phyloP scores from a whole-genome alignment of 2,797 vertebrate genomes.

The Acanthopagrus latus region DNA sequence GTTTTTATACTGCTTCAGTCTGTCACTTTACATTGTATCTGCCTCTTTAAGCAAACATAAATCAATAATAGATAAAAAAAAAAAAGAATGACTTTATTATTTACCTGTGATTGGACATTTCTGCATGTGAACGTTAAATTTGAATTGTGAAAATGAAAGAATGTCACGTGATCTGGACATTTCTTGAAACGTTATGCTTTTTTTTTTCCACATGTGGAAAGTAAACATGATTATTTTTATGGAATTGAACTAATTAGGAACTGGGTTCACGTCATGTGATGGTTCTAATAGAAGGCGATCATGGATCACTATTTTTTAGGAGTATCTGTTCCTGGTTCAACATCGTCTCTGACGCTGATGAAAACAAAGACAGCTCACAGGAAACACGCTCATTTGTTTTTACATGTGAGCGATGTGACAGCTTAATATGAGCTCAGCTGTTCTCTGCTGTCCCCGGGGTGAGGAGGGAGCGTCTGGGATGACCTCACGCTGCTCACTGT shows the following conservation, averaged over 20 bases:
- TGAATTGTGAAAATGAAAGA: too few species aligned
- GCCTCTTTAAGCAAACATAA: too few species aligned
- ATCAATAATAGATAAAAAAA: too few species aligned
- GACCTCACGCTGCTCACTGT: constrained; percentile 29
- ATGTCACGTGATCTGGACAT: too few species aligned
- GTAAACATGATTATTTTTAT: background rate
- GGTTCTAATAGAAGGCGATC: background rate
- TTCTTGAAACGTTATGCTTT: too few species aligned
- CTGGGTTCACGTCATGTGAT: background rate
- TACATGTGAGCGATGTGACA: constrained; percentile 36
- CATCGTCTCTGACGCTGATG: background rate
- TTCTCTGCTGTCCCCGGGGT: constrained; percentile 36
- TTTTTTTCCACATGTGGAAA: too few species aligned
- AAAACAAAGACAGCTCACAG: constrained; percentile 38
- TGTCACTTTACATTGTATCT: too few species aligned
- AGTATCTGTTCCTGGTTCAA: background rate
- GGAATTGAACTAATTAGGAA: background rate
- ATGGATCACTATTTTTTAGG: background rate
- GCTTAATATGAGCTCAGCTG: constrained; percentile 59
- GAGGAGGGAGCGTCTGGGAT: constrained; percentile 12
- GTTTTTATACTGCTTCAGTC: too few species aligned
- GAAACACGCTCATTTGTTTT: constrained; percentile 43
- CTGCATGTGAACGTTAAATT: too few species aligned
- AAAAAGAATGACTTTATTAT: too few species aligned
- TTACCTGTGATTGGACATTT: too few species aligned